A percentile compares a stretch with the other conserved stretches of the same genome.
Evolutionary conservation across 2,888 invertebrate genomes (phyloP).

Genomic region (Netelia virgata): DNA sequence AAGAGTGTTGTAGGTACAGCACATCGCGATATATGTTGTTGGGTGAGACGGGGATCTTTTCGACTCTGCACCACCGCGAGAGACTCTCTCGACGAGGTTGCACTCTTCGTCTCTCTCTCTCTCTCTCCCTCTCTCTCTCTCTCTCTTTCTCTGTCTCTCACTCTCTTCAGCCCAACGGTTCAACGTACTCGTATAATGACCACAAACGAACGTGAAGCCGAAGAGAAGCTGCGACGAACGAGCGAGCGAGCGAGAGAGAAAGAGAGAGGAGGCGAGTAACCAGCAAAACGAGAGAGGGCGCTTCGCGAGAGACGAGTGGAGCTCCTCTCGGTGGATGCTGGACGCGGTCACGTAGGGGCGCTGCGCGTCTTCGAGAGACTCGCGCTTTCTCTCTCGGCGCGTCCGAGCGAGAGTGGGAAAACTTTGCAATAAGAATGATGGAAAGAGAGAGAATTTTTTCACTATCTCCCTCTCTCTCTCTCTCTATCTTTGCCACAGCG

Average conservation of each 20-base stretch:
- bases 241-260: conserved; percentile 65
- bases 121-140: conserved; percentile 53
- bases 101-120: too few relatives aligned
- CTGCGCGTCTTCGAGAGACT: conserved; percentile 43
- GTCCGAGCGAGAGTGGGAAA: conserved; percentile 44
- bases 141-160: conserved; percentile 45
- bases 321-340: conserved; percentile 49
- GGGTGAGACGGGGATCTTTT: conserved; percentile 61
- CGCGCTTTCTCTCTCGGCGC: conserved; percentile 35
- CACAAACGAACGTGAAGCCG: conserved; percentile 77
- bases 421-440: conserved; percentile 18
- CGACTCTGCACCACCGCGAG: conserved; percentile 61
- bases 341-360: conserved; percentile 65
- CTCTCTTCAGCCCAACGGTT: conserved; percentile 70
- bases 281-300: too few relatives aligned
- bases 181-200: conserved; percentile 79
- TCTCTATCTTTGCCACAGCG: not conserved
- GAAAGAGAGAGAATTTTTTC: not conserved
- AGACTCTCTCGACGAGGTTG: conserved; percentile 51
- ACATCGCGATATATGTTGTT: conserved; percentile 34
- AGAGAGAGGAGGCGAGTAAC: conserved; percentile 40
- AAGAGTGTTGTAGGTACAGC: not conserved
- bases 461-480: too few relatives aligned
- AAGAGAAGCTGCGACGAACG: conserved; percentile 67
- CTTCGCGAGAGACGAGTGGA: conserved; percentile 47